Evolutionary conservation across 1,140 invertebrate genomes (phyloP).

Genomic region (Vanessa tameamea): DNA sequence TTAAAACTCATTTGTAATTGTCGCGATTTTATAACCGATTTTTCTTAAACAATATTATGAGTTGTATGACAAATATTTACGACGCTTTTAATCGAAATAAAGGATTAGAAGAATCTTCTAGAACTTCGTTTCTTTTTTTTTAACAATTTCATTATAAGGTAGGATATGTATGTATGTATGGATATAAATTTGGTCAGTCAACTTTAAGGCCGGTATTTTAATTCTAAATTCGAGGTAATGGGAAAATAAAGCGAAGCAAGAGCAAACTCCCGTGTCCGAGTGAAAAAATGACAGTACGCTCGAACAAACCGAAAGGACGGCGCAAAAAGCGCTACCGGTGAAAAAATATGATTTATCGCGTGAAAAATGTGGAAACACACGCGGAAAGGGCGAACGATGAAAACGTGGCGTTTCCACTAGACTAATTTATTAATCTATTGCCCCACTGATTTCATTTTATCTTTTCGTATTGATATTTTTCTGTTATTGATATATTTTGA

Average conservation of each 20-base stretch:
- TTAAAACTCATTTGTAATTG: slow-evolving; percentile 56
- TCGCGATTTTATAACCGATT: slow-evolving; percentile 21
- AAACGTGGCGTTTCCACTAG: slow-evolving; percentile 72
- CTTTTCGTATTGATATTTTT: neutral
- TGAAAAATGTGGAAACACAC: slow-evolving; percentile 81
- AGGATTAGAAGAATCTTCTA: too few species aligned
- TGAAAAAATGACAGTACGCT: slow-evolving; percentile 75
- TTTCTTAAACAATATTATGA: neutral
- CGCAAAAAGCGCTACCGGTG: slow-evolving; percentile 76
- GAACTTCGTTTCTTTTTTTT: too few species aligned
- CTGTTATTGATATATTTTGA: neutral
- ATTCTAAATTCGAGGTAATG: slow-evolving; percentile 62
- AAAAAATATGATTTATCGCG: slow-evolving; percentile 82
- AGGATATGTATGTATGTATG: neutral
- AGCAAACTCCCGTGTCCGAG: slow-evolving; percentile 71
- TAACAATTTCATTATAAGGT: too few species aligned
- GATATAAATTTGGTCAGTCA: slow-evolving; percentile 3
- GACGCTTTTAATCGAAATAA: too few species aligned
- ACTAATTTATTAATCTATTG: slow-evolving; percentile 74
- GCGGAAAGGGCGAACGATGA: slow-evolving; percentile 74
- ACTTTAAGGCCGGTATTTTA: slow-evolving; percentile 50
- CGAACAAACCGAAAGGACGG: slow-evolving; percentile 73
- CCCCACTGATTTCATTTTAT: slow-evolving; percentile 2
- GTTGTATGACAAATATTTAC: neutral
- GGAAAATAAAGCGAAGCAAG: slow-evolving; percentile 69